Base-by-base conservation (phyloP, 2,888 invertebrate species). In the Hemicrepidius hirtus region DNA sequence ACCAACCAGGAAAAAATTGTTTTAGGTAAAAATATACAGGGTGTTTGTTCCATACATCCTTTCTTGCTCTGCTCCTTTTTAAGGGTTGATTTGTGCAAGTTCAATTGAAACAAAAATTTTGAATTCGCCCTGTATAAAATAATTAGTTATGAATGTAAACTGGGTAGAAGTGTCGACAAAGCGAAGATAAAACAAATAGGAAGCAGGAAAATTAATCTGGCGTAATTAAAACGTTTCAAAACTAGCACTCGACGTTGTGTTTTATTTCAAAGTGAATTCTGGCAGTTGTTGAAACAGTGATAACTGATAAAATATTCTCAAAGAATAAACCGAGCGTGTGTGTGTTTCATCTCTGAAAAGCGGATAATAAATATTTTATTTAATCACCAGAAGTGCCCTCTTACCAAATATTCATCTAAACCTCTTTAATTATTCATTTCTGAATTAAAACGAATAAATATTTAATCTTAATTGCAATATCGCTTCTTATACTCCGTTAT, bases 301-400 rank as follows among this genome's bases (percentile, higher is more conserved):
- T 46, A 68, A 59, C 67, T 75, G 35, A 77, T 77, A 74, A 75
- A 77, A 77, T 77, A 77, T 77, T 72, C 77, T 77, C 77, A 77
- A 77, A 77, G 77, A 74, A 74, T 69, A 68, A 74, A 75, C 71
- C 59, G 60, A 72, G 57, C 75, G 75, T 71, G 62, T 69, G 67
- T 74, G 50, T 70, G 60, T 68, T 71, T 74, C 68, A 71, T 74
- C 74, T 74, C 65, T 41, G 53, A 63, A 74, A 71, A 71, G 74
- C 71, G 60, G 67, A 74, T 71, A 71, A 69, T 75, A 72, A 75
- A 75, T 75, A 75, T 75, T 75, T 75, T 72, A 75, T 75, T 75
- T 72, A 75, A 75, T 75, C 68, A 75, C 72, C 57, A 69, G 72
- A 72, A 72, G 75, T 75, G 75, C 75, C 57, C 74, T 64, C 70